Evolutionary conservation across 1,140 invertebrate genomes (phyloP).

Genomic region (Oreohelix idahoensis): DNA sequence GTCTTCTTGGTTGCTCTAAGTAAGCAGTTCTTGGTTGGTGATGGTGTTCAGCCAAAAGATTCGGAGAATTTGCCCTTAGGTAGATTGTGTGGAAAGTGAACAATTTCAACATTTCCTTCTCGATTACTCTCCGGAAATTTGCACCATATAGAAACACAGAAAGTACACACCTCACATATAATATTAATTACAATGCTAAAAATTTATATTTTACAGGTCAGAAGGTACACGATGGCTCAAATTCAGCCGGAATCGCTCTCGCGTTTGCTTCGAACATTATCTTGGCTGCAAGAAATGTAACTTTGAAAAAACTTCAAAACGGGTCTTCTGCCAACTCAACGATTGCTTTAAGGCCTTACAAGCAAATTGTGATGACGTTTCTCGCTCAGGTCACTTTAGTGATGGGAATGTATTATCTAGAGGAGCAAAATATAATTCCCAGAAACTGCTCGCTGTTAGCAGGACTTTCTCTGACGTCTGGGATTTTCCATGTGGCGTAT

Average conservation of each 20-base stretch:
- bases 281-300: conserved; percentile 42
- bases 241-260: neutral
- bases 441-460: neutral
- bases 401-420: neutral
- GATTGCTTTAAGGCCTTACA: neutral
- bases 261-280: conserved; percentile 42
- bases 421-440: neutral
- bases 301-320: conserved; percentile 27
- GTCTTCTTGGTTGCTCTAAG: no score
- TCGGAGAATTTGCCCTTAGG: no score
- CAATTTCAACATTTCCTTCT: no score
- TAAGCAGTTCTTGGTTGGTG: no score
- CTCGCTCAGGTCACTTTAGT: neutral
- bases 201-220: neutral
- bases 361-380: neutral
- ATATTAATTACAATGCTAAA: no score
- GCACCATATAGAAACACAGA: no score
- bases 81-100: no score
- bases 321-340: neutral
- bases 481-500: conserved; percentile 48
- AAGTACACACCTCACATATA: no score
- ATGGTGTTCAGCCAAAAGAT: no score
- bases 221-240: neutral
- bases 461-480: conserved; percentile 2
- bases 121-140: no score